Evolutionary conservation across 1,140 invertebrate genomes (phyloP), one percentile per base, ranked within the genome.

Genomic region (Patella vulgata): DNA sequence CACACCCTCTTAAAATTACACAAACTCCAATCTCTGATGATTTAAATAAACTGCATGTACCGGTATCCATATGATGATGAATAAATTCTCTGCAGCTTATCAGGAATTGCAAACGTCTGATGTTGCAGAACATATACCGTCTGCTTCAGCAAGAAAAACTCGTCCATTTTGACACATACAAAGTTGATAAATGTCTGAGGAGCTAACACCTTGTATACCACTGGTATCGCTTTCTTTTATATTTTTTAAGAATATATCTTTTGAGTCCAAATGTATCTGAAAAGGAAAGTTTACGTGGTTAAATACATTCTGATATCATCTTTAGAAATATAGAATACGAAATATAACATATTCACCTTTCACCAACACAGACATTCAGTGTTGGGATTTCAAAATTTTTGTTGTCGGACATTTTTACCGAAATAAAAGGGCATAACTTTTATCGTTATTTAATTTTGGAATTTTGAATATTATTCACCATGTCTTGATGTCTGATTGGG

Each of bases 151-250:
- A 36, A 74, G 51, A 52, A 69, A 74, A 19, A 74, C 43, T n/a
- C 63, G 55, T 17, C 66, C 72, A 47, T 50, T 67, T 28, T 55
- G 39, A 63, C 73, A 72, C 64, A 74, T 56, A 61, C 73, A 74
- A 23, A 74, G 36, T 59, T 70, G 66, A 51, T 67, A 68, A 2
- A 70, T 61, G 8, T 39, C 46, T 12, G 36, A 51, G n/a, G 28
- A 57, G 33, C 61, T 52, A 5, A 28, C 21, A 42, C 46, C 31
- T 14, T 43, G 28, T n/a, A n/a, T n/a, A 30, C 25, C 36, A 5
- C 25, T 17, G n/a, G 57, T 30, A 28, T 28, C 36, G 28, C 62
- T 63, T 12, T 68, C 52, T 61, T 56, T 56, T n/a, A 66, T 33
- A 40, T 63, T 66, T 48, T 68, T 71, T 11, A 71, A 30, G 28